Percentiles rank a stretch among this genome's conserved stretches.
Evolutionary conservation across 1,140 invertebrate species (phyloP).

Genomic region (Anagrus nilaparvatae): DNA sequence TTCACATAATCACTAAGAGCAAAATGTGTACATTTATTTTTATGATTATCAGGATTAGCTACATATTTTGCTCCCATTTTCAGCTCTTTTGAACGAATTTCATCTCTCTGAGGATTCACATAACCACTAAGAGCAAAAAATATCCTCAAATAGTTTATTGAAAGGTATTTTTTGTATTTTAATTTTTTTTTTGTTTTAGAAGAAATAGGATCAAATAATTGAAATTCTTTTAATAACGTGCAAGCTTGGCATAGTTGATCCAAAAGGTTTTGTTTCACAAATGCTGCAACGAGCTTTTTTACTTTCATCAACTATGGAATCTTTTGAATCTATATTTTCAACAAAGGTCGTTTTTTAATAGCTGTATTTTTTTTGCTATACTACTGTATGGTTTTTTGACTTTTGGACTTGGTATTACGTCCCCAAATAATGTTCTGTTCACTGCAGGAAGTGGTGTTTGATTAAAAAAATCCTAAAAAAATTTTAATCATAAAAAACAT

Average conservation of each 20-base stretch:
- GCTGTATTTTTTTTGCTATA: neutral
- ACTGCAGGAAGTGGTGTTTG: conserved; percentile 8
- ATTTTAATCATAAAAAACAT: no score
- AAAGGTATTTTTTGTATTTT: conserved; percentile 24
- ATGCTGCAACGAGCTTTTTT: conserved; percentile 18
- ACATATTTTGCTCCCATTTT: conserved; percentile 35
- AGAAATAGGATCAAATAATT: no score
- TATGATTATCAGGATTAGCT: conserved; percentile 30
- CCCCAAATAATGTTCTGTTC: conserved; percentile 23
- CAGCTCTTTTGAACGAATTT: conserved; percentile 33
- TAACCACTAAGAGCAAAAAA: conserved; percentile 37
- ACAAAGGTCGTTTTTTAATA: conserved; percentile 17
- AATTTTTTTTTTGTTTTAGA: no score
- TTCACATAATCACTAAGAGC: conserved; percentile 36
- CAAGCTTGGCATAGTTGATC: conserved; percentile 26
- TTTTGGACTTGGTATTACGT: conserved; percentile 16
- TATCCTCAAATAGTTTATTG: conserved; percentile 26
- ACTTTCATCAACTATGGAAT: neutral
- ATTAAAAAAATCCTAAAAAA: no score
- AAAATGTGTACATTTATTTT: conserved; percentile 32
- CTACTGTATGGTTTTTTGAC: neutral
- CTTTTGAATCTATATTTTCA: conserved; percentile 1
- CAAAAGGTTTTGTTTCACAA: conserved; percentile 15
- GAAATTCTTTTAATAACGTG: no score
- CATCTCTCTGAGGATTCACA: conserved; percentile 34